These are phyloP conservation scores for Catalaphyllia jardinei DNA, from an alignment of 64 coral and sea anemone species.

Conservation along the genomic window DNA sequence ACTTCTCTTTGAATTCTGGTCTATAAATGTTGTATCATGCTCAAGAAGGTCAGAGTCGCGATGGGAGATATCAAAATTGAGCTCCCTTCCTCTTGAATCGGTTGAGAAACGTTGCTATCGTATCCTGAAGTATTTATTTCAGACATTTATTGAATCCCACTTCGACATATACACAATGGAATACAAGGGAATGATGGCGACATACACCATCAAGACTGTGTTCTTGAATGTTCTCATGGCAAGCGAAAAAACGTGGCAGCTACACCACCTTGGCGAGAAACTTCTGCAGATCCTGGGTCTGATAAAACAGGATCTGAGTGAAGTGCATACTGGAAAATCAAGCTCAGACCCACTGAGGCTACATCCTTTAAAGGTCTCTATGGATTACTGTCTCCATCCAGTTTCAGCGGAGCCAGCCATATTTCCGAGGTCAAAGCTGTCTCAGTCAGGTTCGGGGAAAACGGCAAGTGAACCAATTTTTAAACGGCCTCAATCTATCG, in stretches of 20 bases:
- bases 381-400: conserved; percentile 47
- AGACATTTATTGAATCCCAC: conserved; percentile 52
- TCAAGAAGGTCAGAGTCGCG: conserved; percentile 38
- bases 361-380: conserved; percentile 41
- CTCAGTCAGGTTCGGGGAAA: background rate
- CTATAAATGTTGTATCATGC: conserved; percentile 24
- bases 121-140: conserved; percentile 48
- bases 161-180: conserved; percentile 53
- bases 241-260: conserved; percentile 39
- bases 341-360: conserved; percentile 2
- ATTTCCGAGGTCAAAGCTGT: conserved; percentile 41
- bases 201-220: conserved; percentile 62
- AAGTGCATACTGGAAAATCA: background rate
- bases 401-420: conserved; percentile 47
- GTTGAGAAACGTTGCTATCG: conserved; percentile 37
- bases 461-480: conserved; percentile 7
- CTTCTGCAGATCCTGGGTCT: conserved; percentile 43
- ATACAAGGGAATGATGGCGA: conserved; percentile 54
- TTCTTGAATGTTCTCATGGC: conserved; percentile 40
- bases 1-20: conserved; percentile 66
- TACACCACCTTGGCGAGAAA: conserved; percentile 26
- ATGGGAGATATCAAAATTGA: conserved; percentile 5
- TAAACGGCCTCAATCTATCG: conserved; percentile 25
- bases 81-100: conserved; percentile 8
- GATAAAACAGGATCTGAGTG: conserved; percentile 36